Evolutionary conservation across 1,140 invertebrate genomes (phyloP).

Genomic region (Drosophila parabipectinata): DNA sequence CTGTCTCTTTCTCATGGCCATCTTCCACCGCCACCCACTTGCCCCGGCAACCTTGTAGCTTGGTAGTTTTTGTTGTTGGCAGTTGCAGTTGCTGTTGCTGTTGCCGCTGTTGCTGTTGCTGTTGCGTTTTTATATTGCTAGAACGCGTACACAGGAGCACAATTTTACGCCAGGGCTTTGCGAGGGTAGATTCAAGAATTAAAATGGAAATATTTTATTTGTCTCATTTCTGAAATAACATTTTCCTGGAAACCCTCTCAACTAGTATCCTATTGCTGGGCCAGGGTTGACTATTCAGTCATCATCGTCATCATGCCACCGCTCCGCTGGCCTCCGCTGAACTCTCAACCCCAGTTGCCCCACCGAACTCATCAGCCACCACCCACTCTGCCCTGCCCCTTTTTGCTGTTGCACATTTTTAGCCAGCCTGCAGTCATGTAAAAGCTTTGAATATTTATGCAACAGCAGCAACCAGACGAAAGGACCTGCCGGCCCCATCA

Average conservation of each 20-base stretch:
- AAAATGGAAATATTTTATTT: background rate
- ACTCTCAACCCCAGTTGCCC: slow-evolving; percentile 22
- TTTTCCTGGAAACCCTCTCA: slow-evolving; percentile 43
- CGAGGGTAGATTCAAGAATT: slow-evolving; percentile 11
- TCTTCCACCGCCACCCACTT: background rate
- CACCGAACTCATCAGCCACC: slow-evolving; percentile 34
- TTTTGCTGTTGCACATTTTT: slow-evolving; percentile 76
- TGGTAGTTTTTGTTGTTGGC: slow-evolving; percentile 24
- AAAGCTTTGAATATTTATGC: slow-evolving; percentile 81
- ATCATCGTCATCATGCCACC: slow-evolving; percentile 55
- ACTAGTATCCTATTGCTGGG: slow-evolving; percentile 49
- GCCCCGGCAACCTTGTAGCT: background rate
- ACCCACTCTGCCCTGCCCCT: slow-evolving; percentile 7
- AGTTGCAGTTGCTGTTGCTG: slow-evolving; percentile 34
- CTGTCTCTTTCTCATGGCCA: slow-evolving; percentile 13
- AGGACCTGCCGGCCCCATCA: slow-evolving; percentile 7
- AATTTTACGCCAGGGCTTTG: slow-evolving; percentile 57
- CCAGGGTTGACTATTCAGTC: slow-evolving; percentile 58
- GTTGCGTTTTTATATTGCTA: slow-evolving; percentile 72
- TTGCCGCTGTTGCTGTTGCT: slow-evolving; percentile 38
- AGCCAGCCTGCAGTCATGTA: slow-evolving; percentile 79
- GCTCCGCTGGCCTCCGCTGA: slow-evolving; percentile 20
- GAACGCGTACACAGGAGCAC: slow-evolving; percentile 57
- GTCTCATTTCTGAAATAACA: background rate
- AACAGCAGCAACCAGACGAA: slow-evolving; percentile 47